Evolutionary conservation across 92 coral and sea anemone species (phyloP), one percentile per base, ranked within the genome.

Genomic region (Pocillopora meandrina): DNA sequence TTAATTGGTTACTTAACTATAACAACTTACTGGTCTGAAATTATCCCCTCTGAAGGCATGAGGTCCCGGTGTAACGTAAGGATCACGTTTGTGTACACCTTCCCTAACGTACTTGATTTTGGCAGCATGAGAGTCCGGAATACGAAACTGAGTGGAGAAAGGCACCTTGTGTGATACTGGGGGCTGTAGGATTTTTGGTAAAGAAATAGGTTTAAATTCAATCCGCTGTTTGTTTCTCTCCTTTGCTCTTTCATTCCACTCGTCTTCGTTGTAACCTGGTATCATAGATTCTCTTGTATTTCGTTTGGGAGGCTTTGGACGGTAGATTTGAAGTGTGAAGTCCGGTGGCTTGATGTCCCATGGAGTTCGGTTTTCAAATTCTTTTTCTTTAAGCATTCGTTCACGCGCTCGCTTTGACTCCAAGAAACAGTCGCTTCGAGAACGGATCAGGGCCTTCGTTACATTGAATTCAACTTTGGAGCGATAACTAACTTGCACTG

Each of bases 11-110:
- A 23, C 20, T 34, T 2, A 34, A 23, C 69, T 2, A n/a, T 42
- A 12, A 9, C 10, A 35, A 90, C 99, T 92, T 79, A 95, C 99
- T 83, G 91, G 92, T 78, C 93, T 83, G 84, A 97, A 95, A 56
- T 89, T 92, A 71, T 97, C 98, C 64, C 97, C 98, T 71, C 97
- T 85, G 88, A 97, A 97, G 33, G 90, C 94, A 74, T 93, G 99
- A 6, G 96, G 97, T 62, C 94, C 97, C 19, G 94, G 96, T 61
- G 95, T 69, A 26, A 63, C 71, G 80, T 97, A 97, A 12, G 87
- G 80, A 31, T 93, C 99, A 52, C 92, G 82, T 7, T 82, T 81
- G 67, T 90, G 92, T 87, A 86, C 88, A 16, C 97, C 99, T 33
- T 77, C 82, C 75, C 83, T 94, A 3, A 92, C 95, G 86, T 81